Base-by-base conservation (phyloP, 2,888 invertebrate genomes). In the Arrhopalites spinosus region DNA sequence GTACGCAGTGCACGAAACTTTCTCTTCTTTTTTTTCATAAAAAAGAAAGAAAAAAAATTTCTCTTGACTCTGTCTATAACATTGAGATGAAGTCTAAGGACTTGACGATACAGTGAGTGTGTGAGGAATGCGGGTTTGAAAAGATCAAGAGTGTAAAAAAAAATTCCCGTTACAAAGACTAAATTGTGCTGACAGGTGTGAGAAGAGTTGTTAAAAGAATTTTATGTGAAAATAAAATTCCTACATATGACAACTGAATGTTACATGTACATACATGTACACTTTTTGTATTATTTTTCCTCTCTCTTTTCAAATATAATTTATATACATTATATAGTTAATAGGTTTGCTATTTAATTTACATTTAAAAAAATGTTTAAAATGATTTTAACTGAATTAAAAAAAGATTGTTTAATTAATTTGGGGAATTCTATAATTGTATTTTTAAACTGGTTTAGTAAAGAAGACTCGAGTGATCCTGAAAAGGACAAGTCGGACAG, bases 381-480 rank as follows among this genome's bases (percentile, higher is more conserved):
- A n/a, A n/a, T n/a, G n/a, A 36, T 36, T 11, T 36, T 11, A 36
- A 36, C 5, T 36, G 11, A 36, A 36, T 3, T 36, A 36, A 36
- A 36, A 36, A 36, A 36, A 36, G 3, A 7, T 36, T 3, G 11
- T 7, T 7, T 36, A 7, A 36, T 36, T 11, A 36, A 36, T 36
- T 36, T 36, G 11, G 36, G 36, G 5, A 36, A 36, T 36, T 36
- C 36, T 36, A 11, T 36, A 36, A 36, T 36, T 7, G 20, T n/a
- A 50, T 20, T 15, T 50, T 50, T 15, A 7, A 23, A 23, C 59
- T 59, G 59, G 23, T 36, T 13, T 76, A 83, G 82, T 53, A 82
- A 79, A 78, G 83, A 82, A 45, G 83, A 83, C 75, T 82, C 81
- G 63, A 83, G 82, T 76, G 83, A 80, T 78, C 82, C 79, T 23